Conservation (phyloP, 2,113 vertebrate species). For the Platysteira castanea region DNA sequence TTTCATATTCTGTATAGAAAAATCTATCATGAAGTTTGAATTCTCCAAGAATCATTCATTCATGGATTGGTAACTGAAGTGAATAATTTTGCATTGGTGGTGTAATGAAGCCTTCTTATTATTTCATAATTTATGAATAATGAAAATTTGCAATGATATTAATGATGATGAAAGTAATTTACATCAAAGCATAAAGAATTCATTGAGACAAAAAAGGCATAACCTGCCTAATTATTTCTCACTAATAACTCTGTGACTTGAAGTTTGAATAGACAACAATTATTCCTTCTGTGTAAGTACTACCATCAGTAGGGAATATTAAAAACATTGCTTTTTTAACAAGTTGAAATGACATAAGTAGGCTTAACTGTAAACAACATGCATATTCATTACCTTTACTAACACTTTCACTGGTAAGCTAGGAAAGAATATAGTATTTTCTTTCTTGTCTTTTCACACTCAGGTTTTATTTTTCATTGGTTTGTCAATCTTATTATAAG, state of each 20-base stretch:
- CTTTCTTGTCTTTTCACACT: not conserved
- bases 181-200: not conserved
- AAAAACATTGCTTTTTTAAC: not conserved
- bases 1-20: not conserved
- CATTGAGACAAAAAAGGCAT: not conserved
- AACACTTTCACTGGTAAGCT: not conserved
- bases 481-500: not conserved
- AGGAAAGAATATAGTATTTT: not conserved
- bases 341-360: not conserved
- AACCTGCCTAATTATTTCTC: not conserved
- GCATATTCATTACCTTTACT: not conserved
- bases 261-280: not conserved
- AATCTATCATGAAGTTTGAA: not conserved
- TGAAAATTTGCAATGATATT: not conserved
- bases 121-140: not conserved
- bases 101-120: not conserved
- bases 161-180: not conserved
- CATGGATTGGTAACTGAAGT: not conserved
- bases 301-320: not conserved
- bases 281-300: not conserved
- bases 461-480: not conserved
- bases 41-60: not conserved
- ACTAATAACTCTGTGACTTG: not conserved
- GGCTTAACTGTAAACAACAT: not conserved
- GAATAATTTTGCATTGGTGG: not conserved